Percentiles rank a stretch among this genome's conserved stretches.
Evolutionary conservation across 2,797 vertebrate species (phyloP).

Genomic region (Pipistrellus kuhlii): DNA sequence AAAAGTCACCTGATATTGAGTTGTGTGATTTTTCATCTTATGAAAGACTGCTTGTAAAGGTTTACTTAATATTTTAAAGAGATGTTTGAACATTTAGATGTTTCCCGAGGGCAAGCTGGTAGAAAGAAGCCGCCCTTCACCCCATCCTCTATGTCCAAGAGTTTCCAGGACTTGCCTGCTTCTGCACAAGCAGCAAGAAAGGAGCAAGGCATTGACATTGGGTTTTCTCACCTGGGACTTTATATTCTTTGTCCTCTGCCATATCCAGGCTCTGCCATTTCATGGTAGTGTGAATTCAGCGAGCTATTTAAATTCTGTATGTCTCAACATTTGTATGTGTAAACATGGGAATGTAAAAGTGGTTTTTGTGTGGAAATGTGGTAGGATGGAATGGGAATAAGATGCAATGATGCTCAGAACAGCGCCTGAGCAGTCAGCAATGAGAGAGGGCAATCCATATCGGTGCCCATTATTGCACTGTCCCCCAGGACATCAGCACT

Average conservation of each 20-base stretch:
- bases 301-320: neutral
- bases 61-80: neutral
- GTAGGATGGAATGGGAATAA: neutral
- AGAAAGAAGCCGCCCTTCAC: neutral
- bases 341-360: neutral
- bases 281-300: neutral
- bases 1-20: neutral
- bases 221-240: neutral
- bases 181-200: neutral
- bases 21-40: neutral
- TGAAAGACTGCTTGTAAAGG: neutral
- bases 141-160: neutral
- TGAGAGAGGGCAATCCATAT: neutral
- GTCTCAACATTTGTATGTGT: neutral
- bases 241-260: neutral
- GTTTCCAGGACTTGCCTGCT: neutral
- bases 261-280: neutral
- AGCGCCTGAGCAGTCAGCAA: neutral
- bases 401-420: neutral
- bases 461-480: neutral
- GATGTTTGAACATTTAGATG: neutral
- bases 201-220: neutral
- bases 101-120: neutral
- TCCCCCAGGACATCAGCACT: neutral
- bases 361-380: neutral